Evolutionary conservation across 2,888 invertebrate genomes (phyloP), one percentile per base, ranked within the genome.

Genomic region (Limnephilus rhombicus): DNA sequence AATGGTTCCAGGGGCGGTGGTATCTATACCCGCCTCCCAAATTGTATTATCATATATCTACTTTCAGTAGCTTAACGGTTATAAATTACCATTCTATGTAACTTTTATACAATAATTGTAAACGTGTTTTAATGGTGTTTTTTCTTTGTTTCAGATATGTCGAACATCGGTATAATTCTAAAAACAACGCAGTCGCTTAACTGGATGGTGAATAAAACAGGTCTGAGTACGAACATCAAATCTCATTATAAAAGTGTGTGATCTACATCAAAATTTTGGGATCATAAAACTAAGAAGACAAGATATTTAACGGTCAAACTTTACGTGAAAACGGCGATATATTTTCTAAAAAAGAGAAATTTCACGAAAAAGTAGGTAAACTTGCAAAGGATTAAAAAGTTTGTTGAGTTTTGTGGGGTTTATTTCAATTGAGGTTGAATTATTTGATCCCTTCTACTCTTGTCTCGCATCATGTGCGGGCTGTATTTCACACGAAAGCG

Each of bases 101-200:
- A 31, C 31, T 31, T 31, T 31, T 31, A 31, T 31, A 31, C 31
- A 31, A 31, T 31, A 31, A 41, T 41, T 41, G 1, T 41, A 41
- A 41, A 34, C 37, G 9, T 34, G 18, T 31, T 83, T 83, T 37
- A 83, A 31, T 34, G 7, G 7, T 83, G 18, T 83, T 31, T 88
- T 88, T 7, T 31, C 7, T 87, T 87, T 88, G 88, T 88, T 88
- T 68, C 88, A 88, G 88, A 88, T 88, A 53, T 88, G 88, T 88
- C 88, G 88, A 53, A 88, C 88, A 68, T 31, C 68, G 68, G 37
- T 68, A 29, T 49, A 53, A 80, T 88, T 53, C 88, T 15, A 88
- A 88, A 68, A 68, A 68, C 68, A 68, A 53, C 15, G 88, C 88
- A 11, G 88, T 88, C 29, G 53, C 68, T 88, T 68, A 88, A 34